Evolutionary conservation across 1,140 invertebrate species (phyloP).

Genomic region (Aphaenogaster floridana): DNA sequence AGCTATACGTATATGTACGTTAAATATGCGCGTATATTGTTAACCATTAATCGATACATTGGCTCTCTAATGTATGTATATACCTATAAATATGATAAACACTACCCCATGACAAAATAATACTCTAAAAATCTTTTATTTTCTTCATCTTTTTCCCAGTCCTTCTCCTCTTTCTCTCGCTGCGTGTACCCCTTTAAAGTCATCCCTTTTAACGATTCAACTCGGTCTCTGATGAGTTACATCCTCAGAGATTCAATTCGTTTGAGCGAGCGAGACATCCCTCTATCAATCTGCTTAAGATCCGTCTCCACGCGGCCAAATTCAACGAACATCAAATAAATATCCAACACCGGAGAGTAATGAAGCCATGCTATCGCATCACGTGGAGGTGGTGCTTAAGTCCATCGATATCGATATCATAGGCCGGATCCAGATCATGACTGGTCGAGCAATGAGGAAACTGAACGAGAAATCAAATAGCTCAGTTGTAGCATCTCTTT

Average conservation of each 20-base stretch:
- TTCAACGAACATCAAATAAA: slow-evolving; percentile 47
- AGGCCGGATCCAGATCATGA: slow-evolving; percentile 53
- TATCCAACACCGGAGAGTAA: slow-evolving; percentile 33
- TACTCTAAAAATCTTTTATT: slow-evolving; percentile 30
- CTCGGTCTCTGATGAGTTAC: background rate
- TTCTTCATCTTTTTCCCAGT: background rate
- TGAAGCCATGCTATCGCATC: slow-evolving; percentile 10
- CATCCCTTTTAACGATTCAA: slow-evolving; percentile 28
- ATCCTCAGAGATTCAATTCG: background rate
- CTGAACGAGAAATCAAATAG: slow-evolving; percentile 1
- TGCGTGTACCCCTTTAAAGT: slow-evolving; percentile 6
- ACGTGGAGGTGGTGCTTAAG: background rate
- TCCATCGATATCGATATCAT: slow-evolving; percentile 48
- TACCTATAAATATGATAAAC: slow-evolving; percentile 61
- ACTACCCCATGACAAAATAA: slow-evolving; percentile 56
- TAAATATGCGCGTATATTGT: slow-evolving; percentile 55
- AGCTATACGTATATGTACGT: slow-evolving; percentile 60
- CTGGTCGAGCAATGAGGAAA: slow-evolving; percentile 41
- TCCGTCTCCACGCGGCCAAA: background rate
- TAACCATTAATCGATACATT: slow-evolving; percentile 69
- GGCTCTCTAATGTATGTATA: slow-evolving; percentile 46
- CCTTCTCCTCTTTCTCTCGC: slow-evolving; percentile 19
- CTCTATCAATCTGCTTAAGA: slow-evolving; percentile 41
- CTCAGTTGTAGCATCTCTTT: background rate
- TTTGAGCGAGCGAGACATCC: slow-evolving; percentile 52